Evolutionary conservation across 2,797 vertebrate species (phyloP), one percentile per base, ranked within the genome.

Genomic region (Sebastes kiyomatsui): DNA sequence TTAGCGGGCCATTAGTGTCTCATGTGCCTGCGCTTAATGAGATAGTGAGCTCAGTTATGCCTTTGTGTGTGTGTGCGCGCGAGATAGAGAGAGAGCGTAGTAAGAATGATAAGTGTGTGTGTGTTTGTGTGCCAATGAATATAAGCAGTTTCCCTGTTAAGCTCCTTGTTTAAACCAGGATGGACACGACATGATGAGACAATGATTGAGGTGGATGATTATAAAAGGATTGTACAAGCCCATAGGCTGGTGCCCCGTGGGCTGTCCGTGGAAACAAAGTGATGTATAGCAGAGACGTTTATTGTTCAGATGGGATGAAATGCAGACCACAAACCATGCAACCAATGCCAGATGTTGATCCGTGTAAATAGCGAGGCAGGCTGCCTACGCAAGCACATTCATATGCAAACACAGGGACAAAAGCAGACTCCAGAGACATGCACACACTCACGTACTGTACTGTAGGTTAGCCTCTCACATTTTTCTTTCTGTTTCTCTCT

Each of bases 271-370:
- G 75, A 90, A 83, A 90, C 81, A 76, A 76, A 68, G 58, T 77
- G 83, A 91, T 87, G 85, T 83, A 86, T 72, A 65, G 88, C 86
- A 68, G 81, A 80, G 75, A 88, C 56, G 42, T 91, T 91, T 86
- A 91, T 90, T 86, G 77, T 91, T 86, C 79, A 72, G 84, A 90
- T 85, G 83, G 81, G 86, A 92, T 91, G 84, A 89, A 88, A 84
- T 90, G 83, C 85, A 80, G 84, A 86, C 89, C 90, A 75, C 83
- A 92, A 89, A 87, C 75, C 83, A 71, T 75, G 85, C 86, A 90
- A 87, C 79, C 42, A 30, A 70, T 89, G 88, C 93, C 94, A 94
- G 90, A 93, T 92, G 93, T 89, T 81, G 82, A 91, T 89, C 72
- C 79, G 72, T 87, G 86, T 79, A 92, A 86, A 90, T 75, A 83